Evolutionary conservation across 2,797 vertebrate genomes (phyloP), one percentile per base, ranked within the genome.

Genomic region (Anabacerthia variegaticeps): DNA sequence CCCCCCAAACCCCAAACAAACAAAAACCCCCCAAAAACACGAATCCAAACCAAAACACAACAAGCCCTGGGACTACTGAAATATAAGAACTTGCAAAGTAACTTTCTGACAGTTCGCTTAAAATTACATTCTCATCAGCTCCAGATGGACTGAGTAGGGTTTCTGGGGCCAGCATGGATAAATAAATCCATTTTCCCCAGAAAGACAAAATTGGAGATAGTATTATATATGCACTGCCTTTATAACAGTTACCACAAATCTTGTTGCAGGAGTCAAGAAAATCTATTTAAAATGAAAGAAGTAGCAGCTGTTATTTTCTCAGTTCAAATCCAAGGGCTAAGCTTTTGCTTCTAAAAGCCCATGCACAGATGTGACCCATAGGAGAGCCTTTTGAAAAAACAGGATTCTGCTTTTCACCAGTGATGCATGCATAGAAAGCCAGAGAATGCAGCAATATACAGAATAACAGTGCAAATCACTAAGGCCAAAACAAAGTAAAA

Each of bases 51-150:
- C 43, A 44, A 44, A 43, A 43, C 54, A 39, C 39, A 39, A 39
- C 19, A 37, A 41, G 11, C 16, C 14, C 4, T 10, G 52, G 7
- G 62, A 55, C 24, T 76, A 39, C 7, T 39, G 19, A 86, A 39
- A 92, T 65, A 72, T 61, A 90, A 90, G 77, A 92, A 88, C 13
- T 56, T 75, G 21, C 20, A 75, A 61, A 44, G 41, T 52, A 76
- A 63, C 27, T 94, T 77, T 74, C 32, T 65, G 46, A 61, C 15
- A 49, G 68, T 46, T 75, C 23, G 62, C 21, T 89, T 59, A 43
- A 69, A 91, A 72, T 78, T 46, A 46, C 24, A 56, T 10, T 49
- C 32, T 24, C 39, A 74, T 41, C 32, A 62, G 46, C n/a, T 78
- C 17, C 79, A 68, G 28, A 82, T 62, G 32, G 49, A 30, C 46